These are phyloP conservation scores for Tapirus terrestris DNA, from an alignment of 2,113 vertebrate species.

Conservation along the genomic window DNA sequence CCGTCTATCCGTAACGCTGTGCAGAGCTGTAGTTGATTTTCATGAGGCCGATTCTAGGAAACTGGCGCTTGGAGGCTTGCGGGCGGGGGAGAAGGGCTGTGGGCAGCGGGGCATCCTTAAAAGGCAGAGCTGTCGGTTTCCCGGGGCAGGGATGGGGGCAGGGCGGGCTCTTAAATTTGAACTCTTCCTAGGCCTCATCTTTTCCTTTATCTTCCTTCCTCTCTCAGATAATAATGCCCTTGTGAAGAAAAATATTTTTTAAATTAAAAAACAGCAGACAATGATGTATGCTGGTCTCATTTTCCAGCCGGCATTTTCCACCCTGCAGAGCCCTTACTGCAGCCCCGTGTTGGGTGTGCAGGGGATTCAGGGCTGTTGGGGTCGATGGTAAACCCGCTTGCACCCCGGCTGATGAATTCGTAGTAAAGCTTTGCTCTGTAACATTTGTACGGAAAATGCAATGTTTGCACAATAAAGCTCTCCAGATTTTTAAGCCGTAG, in stretches of 20 bases:
- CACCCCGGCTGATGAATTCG: constrained; percentile 16
- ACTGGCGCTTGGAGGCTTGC: background rate
- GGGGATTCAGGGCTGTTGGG: constrained; percentile 72
- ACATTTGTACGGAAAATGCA: constrained; percentile 30
- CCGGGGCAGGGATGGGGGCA: background rate
- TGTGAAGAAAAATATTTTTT: background rate
- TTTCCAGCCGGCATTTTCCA: constrained; percentile 68
- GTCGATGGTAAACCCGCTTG: constrained; percentile 18
- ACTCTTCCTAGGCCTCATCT: background rate
- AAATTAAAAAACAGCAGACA: background rate
- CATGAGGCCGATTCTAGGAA: background rate
- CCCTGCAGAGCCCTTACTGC: constrained; percentile 56
- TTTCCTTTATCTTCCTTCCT: background rate
- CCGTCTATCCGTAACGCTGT: background rate
- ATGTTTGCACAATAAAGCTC: constrained; percentile 31
- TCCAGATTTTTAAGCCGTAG: background rate
- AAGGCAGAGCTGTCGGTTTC: background rate
- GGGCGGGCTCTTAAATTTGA: background rate
- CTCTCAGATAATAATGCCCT: background rate
- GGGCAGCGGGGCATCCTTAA: background rate
- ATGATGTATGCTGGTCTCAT: background rate
- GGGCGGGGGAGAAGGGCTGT: background rate
- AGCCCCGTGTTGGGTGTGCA: background rate
- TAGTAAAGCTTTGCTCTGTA: background rate
- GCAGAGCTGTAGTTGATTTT: background rate